Evolutionary conservation across 1,140 invertebrate genomes (phyloP), one percentile per base, ranked within the genome.

Genomic region (Sinonovacula constricta): DNA sequence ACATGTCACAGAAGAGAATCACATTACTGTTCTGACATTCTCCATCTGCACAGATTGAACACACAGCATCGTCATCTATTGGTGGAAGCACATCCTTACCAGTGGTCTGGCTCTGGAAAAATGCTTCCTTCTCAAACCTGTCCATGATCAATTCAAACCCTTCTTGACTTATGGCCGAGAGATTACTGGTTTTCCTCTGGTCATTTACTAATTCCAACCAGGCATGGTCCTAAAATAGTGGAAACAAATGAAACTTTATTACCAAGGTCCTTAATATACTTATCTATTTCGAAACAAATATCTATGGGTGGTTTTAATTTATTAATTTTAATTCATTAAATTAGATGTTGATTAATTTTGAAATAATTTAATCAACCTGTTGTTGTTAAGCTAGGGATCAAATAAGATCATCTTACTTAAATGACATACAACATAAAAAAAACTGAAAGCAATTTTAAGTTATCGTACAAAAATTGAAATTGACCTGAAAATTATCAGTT

Each of bases 1-100:
- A 99, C 97, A 99, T 99, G 92, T 99, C 98, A 93, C 98, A 99
- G 91, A 99, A 99, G 36, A 99, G 92, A 85, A 97, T 97, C 39
- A 96, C 95, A 91, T 99, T 99, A 76, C 96, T 97, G 89, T 99
- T 99, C 87, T 98, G 95, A 91, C 98, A 99, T 89, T 99, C 98
- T 14, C 98, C 98, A 89, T 94, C 94, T 89, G 93, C 92, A 87
- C 94, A 94, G 83, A 99, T 99, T 87, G 96, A 98, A 90, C 98
- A 99, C 0, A 99, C 97, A 15, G 98, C 98, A 93, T 99, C 98
- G 88, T 99, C 97, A 89, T 99, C 97, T 18, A 98, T 88, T 45
- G 87, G 85, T 33, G 87, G 83, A 34, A 83, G 76, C 26, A 83
- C 82, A 54, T 90, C 88, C 76, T 89, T 88, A 26, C 88, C 86